phyloP scores from a whole-genome alignment of 2,888 invertebrate genomes.

The Eristalis tenax region DNA sequence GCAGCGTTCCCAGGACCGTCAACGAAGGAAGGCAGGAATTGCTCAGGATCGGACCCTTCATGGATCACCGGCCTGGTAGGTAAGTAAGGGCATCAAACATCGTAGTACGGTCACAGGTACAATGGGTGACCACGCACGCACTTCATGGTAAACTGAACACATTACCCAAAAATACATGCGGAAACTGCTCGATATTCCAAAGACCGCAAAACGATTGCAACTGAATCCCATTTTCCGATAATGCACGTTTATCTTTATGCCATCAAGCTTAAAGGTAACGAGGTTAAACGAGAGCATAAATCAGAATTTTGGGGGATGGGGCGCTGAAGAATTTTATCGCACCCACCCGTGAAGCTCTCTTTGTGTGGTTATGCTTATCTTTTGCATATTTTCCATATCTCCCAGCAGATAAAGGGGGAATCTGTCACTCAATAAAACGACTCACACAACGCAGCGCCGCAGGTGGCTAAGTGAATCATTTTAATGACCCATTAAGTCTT shows the following conservation, averaged over 20 bases:
- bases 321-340: neutral
- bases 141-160: too few relatives aligned
- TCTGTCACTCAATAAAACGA: slow-evolving; percentile 17
- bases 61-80: too few relatives aligned
- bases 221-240: neutral
- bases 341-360: neutral
- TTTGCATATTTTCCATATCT: slow-evolving; percentile 32
- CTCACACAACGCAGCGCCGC: neutral
- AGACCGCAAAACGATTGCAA: too few relatives aligned
- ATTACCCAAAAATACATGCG: too few relatives aligned
- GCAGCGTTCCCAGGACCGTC: too few relatives aligned
- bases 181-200: too few relatives aligned
- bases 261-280: neutral
- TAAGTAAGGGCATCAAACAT: too few relatives aligned
- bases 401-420: neutral
- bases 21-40: too few relatives aligned
- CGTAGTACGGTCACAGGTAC: too few relatives aligned
- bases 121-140: too few relatives aligned
- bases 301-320: neutral
- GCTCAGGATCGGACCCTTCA: too few relatives aligned
- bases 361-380: slow-evolving; percentile 16
- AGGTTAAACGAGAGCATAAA: neutral
- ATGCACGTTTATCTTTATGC: neutral
- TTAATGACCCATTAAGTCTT: neutral
- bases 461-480: neutral